Evolutionary conservation across 2,888 invertebrate genomes (phyloP), one percentile per base, ranked within the genome.

Genomic region (Macropis europaea): DNA sequence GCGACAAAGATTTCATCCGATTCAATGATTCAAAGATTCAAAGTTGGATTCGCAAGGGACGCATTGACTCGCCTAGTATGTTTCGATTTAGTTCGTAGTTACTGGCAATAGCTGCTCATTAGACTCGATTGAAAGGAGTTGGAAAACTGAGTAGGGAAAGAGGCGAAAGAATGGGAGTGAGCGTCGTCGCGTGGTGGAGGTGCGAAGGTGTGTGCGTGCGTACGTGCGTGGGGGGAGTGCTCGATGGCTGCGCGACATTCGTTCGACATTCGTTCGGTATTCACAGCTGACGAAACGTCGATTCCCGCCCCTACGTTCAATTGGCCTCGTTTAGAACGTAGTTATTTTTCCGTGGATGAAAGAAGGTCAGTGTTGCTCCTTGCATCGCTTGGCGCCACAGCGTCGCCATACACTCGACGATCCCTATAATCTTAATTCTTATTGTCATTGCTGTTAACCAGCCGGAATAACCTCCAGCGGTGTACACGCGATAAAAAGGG

Each of bases 291-390:
- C 68, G 59, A 78, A 70, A 80, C 50, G 59, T 69, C 76, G 73
- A 80, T 80, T 77, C 69, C 43, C 13, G 30, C 66, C 70, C 32
- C 48, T 43, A 64, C 57, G 42, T 70, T 73, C 79, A 81, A 81
- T 81, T 81, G 79, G 57, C 73, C 73, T 53, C 77, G 79, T 81
- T 78, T 81, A 79, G 74, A n/a, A 81, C 36, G 24, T 40, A 34
- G 69, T 67, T 71, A 77, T 79, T 76, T 72, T 63, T 73, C 36
- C 45, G 36, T 60, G 61, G 48, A 68, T 53, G 67, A 50, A 70
- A 80, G 71, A 81, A 81, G 81, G 81, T 81, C 81, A 81, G 75
- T 81, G 75, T 67, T 75, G 69, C 60, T 59, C 62, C 60, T 66
- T 67, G 54, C 56, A 40, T 57, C 43, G 70, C 30, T 42, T 30